Conservation (phyloP, 1,140 invertebrate genomes). For the Papilio helenus region DNA sequence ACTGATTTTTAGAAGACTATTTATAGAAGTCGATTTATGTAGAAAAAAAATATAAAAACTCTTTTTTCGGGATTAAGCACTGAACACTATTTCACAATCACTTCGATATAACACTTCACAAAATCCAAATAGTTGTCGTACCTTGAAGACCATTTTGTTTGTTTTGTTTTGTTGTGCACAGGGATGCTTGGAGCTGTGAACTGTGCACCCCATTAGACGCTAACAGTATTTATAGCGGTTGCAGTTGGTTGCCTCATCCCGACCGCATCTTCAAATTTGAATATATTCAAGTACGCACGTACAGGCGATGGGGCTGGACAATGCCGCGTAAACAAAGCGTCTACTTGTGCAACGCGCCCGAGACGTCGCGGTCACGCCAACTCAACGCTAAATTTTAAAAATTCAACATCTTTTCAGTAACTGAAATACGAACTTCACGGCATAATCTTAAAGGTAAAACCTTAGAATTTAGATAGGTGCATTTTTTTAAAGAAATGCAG, state of each 20-base stretch:
- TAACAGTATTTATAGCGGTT: constrained; percentile 75
- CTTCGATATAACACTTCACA: constrained; percentile 63
- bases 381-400: constrained; percentile 63
- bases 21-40: background rate
- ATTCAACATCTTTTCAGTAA: constrained; percentile 60
- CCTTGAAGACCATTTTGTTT: constrained; percentile 75
- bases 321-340: constrained; percentile 74
- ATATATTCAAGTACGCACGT: constrained; percentile 83
- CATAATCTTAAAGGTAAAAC: too few species aligned
- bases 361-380: constrained; percentile 69
- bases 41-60: constrained; percentile 31
- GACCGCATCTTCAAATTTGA: constrained; percentile 81
- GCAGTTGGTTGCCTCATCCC: constrained; percentile 71
- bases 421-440: constrained; percentile 53
- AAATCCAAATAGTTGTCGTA: constrained; percentile 62
- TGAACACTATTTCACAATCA: constrained; percentile 62
- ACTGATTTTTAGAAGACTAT: background rate
- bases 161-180: constrained; percentile 63
- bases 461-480: constrained; percentile 25
- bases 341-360: constrained; percentile 75
- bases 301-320: constrained; percentile 70
- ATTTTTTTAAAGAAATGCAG: background rate
- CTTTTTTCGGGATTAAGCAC: background rate
- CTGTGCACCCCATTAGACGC: constrained; percentile 70
- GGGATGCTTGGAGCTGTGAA: constrained; percentile 70